Evolutionary conservation across 1,140 invertebrate species (phyloP), one percentile per base, ranked within the genome.

Genomic region (Nixonia krombeini): DNA sequence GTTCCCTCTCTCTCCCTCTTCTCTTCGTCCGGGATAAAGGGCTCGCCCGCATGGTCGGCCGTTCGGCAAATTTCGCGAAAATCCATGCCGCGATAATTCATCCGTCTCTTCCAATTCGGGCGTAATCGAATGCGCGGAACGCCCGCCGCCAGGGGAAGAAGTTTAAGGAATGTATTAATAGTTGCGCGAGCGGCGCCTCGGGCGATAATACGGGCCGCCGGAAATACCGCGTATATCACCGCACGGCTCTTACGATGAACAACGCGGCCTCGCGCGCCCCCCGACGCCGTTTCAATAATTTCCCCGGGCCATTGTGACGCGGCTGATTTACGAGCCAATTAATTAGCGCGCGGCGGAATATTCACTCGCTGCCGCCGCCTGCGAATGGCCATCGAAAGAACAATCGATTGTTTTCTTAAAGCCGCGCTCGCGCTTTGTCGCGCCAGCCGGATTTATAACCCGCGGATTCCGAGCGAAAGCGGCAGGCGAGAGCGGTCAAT

Each of bases 321-420:
- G 68, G 75, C 63, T 82, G 80, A 83, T 83, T 83, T 83, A 83
- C 79, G 79, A 76, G 69, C 74, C 81, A 78, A 81, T 83, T 83
- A 81, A 83, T 83, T 83, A 83, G 61, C 64, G 53, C 70, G 62
- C 51, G 63, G 26, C 37, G 51, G 63, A 45, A 70, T 70, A 70
- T 70, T 73, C 38, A 46, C 33, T 31, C 46, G 47, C 23, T 42
- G 41, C 47, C 21, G 25, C 46, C 29, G 41, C 52, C n/a, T 51
- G 25, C 15, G 16, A 23, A 13, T 25, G 42, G 50, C 37, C 45
- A 62, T 42, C 35, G 40, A n/a, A n/a, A n/a, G n/a, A n/a, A n/a
- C n/a, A 21, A 28, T 40, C 35, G 56, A 67, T 67, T 67, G 56
- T 59, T 59, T 59, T 41, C 53, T 67, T 67, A 59, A 67, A 59